Evolutionary conservation across 2,888 invertebrate species (phyloP).

Genomic region (Agrotis exclamationis): DNA sequence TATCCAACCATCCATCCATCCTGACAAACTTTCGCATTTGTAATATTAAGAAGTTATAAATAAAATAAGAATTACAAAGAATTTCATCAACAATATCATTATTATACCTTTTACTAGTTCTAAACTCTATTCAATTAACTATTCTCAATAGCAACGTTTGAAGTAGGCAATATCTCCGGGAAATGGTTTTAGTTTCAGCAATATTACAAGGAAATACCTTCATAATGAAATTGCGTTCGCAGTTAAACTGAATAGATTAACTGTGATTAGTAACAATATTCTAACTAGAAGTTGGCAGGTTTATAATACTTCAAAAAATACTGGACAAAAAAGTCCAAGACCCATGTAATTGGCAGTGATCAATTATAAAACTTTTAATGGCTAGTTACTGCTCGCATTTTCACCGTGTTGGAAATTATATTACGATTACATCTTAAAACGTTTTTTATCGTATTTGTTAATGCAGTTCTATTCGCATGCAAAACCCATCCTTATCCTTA

Average conservation of each 20-base stretch:
- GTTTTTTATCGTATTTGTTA: background rate
- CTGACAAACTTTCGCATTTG: too few species aligned
- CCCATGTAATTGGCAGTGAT: too few species aligned
- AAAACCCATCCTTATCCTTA: background rate
- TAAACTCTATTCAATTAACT: background rate
- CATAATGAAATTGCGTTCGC: background rate
- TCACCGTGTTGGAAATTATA: background rate
- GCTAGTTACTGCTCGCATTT: too few species aligned
- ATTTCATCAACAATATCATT: too few species aligned
- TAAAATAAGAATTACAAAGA: too few species aligned
- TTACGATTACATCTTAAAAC: background rate
- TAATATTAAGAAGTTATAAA: too few species aligned
- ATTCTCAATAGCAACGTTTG: background rate
- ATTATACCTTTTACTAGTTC: background rate
- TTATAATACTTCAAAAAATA: too few species aligned
- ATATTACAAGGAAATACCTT: background rate
- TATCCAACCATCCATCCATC: too few species aligned
- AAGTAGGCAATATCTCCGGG: background rate
- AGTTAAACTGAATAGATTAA: background rate
- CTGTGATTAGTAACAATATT: too few species aligned
- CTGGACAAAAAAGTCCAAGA: too few species aligned
- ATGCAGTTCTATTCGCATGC: background rate
- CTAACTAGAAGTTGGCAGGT: too few species aligned
- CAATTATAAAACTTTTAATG: too few species aligned
- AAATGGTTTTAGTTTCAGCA: conserved; percentile 1